phyloP scores from a whole-genome alignment of 2,888 invertebrate genomes.

The Mimachlamys varia region DNA sequence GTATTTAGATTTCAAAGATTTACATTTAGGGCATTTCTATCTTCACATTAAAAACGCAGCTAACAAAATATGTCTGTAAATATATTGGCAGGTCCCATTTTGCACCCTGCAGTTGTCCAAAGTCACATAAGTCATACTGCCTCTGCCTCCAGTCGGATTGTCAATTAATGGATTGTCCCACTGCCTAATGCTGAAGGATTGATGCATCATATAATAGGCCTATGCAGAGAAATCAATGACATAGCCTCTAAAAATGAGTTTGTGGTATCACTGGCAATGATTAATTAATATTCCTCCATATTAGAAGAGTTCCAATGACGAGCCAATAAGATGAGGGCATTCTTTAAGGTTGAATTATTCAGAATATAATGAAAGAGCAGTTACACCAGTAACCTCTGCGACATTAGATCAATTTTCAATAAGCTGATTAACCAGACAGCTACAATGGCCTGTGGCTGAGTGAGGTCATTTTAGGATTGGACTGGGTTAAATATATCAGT shows the following conservation, averaged over 20 bases:
- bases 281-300: slow-evolving; percentile 32
- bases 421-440: not conserved
- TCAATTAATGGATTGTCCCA: slow-evolving; percentile 25
- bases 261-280: not conserved
- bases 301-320: slow-evolving; percentile 1
- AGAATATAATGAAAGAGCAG: not conserved
- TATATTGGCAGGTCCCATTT: not conserved
- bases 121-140: not conserved
- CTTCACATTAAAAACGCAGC: not conserved
- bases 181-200: not conserved
- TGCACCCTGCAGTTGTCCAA: not conserved
- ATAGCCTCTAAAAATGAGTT: not conserved
- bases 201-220: slow-evolving; percentile 25
- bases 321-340: not conserved
- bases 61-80: not conserved
- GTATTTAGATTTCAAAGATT: not conserved
- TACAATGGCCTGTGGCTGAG: not conserved
- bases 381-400: not conserved
- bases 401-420: not conserved
- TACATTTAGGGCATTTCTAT: slow-evolving; percentile 7
- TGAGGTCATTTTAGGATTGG: not conserved
- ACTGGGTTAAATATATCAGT: too few relatives aligned
- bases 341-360: not conserved
- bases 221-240: slow-evolving; percentile 11
- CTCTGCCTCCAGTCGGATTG: not conserved